Percentiles rank a stretch among this genome's conserved stretches.
phyloP scores from a whole-genome alignment of 1,140 invertebrate genomes.

The Eubasilissa regina region DNA sequence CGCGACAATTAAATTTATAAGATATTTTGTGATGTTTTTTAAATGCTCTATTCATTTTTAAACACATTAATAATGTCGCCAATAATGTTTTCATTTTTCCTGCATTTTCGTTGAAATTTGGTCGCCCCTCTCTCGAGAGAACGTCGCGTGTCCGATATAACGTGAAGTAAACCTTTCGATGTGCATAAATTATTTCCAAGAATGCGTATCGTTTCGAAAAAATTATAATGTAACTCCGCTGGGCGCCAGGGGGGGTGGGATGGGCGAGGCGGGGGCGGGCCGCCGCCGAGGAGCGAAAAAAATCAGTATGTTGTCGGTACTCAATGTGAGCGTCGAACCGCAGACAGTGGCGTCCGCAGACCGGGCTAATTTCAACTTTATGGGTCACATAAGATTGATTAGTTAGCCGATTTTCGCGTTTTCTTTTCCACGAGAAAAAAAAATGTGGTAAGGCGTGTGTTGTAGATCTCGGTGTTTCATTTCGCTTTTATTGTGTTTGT shows the following conservation, averaged over 20 bases:
- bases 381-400: slow-evolving; percentile 59
- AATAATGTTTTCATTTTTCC: neutral
- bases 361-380: slow-evolving; percentile 57
- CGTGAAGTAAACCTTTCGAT: slow-evolving; percentile 37
- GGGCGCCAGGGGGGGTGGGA: too few species aligned
- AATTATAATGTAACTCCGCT: neutral
- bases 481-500: too few species aligned
- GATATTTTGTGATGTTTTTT: too few species aligned
- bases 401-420: slow-evolving; percentile 48
- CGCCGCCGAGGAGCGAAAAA: neutral
- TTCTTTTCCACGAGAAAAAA: slow-evolving; percentile 21
- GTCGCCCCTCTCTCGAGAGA: slow-evolving; percentile 4
- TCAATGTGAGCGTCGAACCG: slow-evolving; percentile 47
- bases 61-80: too few species aligned
- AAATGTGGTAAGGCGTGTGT: slow-evolving; percentile 44
- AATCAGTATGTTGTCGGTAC: slow-evolving; percentile 38
- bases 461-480: too few species aligned
- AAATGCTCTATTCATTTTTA: too few species aligned
- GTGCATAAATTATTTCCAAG: slow-evolving; percentile 50
- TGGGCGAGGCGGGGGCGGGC: neutral
- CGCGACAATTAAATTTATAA: too few species aligned
- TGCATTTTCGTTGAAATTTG: slow-evolving; percentile 4
- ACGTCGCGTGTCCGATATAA: slow-evolving; percentile 50
- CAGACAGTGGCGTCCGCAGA: neutral
- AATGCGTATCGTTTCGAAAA: slow-evolving; percentile 49